These are phyloP conservation scores for Drosophila truncata DNA, from an alignment of 1,140 invertebrate species.

Conservation along the genomic window DNA sequence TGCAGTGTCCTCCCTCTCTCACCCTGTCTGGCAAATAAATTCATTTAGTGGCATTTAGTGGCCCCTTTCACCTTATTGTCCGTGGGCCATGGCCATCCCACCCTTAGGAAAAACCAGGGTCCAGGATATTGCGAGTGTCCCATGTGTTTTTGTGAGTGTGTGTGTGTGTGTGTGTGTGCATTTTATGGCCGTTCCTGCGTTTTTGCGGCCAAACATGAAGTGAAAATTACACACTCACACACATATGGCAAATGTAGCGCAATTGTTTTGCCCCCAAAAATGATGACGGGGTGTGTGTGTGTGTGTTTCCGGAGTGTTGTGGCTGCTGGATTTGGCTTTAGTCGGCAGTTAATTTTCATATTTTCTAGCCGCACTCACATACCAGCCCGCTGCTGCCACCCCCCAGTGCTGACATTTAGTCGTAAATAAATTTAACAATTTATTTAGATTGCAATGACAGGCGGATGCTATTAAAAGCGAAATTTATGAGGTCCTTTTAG, in stretches of 20 bases:
- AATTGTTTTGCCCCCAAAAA: constrained; percentile 65
- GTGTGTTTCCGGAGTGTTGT: constrained; percentile 28
- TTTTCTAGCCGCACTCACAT: constrained; percentile 71
- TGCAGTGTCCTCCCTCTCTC: not conserved
- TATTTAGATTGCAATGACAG: constrained; percentile 84
- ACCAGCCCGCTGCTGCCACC: not conserved
- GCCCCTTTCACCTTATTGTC: constrained; percentile 80
- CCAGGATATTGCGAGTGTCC: constrained; percentile 47
- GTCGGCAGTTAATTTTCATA: constrained; percentile 83
- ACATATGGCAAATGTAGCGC: constrained; percentile 67
- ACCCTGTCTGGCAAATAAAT: constrained; percentile 72
- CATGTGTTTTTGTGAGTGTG: constrained; percentile 23
- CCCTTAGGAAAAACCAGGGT: constrained; percentile 18
- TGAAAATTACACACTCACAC: constrained; percentile 76
- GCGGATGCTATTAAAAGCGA: constrained; percentile 80
- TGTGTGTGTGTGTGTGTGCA: constrained; percentile 71
- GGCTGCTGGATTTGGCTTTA: constrained; percentile 75
- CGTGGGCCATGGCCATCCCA: constrained; percentile 30
- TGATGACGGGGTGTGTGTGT: constrained; percentile 5
- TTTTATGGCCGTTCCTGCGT: constrained; percentile 82
- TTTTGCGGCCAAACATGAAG: constrained; percentile 81
- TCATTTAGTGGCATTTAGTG: constrained; percentile 84
- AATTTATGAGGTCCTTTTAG: constrained; percentile 71
- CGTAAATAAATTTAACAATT: constrained; percentile 84
- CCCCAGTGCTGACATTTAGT: constrained; percentile 66